Evolutionary conservation across 1,140 invertebrate species (phyloP).

Genomic region (Marisa cornuarietis): DNA sequence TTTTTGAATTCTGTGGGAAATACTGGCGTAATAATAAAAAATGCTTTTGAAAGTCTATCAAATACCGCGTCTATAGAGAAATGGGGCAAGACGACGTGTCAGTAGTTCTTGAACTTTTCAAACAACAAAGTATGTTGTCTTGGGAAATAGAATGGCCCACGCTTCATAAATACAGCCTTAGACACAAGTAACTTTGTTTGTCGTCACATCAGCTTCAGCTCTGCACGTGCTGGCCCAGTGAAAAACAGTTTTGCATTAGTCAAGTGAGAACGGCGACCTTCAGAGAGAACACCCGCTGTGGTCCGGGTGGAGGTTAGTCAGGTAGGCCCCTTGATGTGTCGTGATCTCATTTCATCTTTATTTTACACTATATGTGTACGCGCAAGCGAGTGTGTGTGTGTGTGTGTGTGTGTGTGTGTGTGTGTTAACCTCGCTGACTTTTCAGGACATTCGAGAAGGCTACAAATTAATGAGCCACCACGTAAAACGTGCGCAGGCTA

Average conservation of each 20-base stretch:
- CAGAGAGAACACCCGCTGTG: too few relatives aligned
- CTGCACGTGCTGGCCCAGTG: not conserved
- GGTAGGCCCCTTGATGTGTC: not conserved
- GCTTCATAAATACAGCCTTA: too few relatives aligned
- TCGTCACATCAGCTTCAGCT: not conserved
- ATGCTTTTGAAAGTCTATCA: too few relatives aligned
- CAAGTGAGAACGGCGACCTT: too few relatives aligned
- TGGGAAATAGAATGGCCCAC: too few relatives aligned
- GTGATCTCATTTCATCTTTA: not conserved
- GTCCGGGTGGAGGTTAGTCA: not conserved
- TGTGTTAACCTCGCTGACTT: not conserved
- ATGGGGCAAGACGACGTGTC: too few relatives aligned
- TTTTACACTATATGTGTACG: not conserved
- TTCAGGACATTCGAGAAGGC: not conserved
- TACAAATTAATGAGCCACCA: not conserved
- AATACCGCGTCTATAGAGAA: too few relatives aligned
- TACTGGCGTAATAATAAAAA: too few relatives aligned
- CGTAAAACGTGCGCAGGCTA: not conserved
- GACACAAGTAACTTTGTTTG: not conserved
- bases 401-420: not conserved
- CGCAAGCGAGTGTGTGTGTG: not conserved
- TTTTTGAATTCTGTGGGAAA: too few relatives aligned
- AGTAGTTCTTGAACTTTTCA: too few relatives aligned
- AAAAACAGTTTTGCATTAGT: not conserved
- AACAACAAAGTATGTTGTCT: too few relatives aligned